Conservation (phyloP, 2,113 vertebrate species). For the Atherinomorus stipes region DNA sequence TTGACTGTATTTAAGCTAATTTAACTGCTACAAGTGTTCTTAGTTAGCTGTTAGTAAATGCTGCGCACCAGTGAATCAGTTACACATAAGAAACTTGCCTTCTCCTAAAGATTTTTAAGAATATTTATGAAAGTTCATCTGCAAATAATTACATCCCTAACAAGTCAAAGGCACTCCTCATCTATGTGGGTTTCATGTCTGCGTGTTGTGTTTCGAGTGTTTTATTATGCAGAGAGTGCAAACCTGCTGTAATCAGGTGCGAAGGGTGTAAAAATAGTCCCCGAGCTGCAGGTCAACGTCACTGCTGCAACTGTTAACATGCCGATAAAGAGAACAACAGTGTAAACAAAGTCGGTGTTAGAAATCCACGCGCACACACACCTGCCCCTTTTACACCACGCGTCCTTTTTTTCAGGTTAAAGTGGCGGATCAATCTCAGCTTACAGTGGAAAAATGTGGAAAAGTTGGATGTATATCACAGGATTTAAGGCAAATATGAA, state of each 20-base stretch:
- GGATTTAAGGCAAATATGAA: too few species aligned
- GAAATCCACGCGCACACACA: not conserved
- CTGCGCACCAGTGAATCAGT: not conserved
- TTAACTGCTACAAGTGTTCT: too few species aligned
- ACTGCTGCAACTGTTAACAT: not conserved
- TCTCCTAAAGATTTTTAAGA: not conserved
- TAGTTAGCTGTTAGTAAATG: not conserved
- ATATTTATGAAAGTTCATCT: slow-evolving; percentile 3
- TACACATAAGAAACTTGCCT: not conserved
- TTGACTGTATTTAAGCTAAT: not conserved
- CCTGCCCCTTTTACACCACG: not conserved
- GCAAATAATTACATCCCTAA: not conserved
- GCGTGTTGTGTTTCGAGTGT: not conserved
- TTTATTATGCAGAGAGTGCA: slow-evolving; percentile 5
- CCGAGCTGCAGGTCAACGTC: not conserved
- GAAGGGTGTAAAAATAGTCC: not conserved
- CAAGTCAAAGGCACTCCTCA: not conserved
- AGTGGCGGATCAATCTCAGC: not conserved
- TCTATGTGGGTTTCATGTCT: not conserved
- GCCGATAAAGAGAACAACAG: not conserved
- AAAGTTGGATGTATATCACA: too few species aligned
- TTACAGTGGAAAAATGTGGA: too few species aligned
- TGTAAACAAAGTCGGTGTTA: not conserved
- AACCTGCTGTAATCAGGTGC: not conserved
- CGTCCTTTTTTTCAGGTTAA: not conserved